Evolutionary conservation across 2,888 invertebrate species (phyloP).

Genomic region (Eremobia ochroleuca): DNA sequence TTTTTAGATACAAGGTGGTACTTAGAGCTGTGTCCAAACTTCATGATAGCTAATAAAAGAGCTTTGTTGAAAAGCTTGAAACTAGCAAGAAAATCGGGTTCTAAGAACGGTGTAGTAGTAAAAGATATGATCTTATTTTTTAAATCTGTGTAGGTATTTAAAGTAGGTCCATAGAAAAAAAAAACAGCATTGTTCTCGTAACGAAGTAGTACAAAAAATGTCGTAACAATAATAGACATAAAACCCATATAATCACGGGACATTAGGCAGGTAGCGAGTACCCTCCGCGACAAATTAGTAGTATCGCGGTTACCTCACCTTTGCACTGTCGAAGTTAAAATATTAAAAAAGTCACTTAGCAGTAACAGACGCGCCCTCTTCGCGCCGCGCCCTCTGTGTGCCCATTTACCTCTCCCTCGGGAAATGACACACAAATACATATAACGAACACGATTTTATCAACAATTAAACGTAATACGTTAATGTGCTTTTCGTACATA

Average conservation of each 20-base stretch:
- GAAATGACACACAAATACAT: constrained; percentile 57
- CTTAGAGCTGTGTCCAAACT: background rate
- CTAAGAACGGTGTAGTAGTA: background rate
- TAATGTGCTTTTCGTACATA: constrained; percentile 22
- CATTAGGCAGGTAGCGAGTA: constrained; percentile 34
- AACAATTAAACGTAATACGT: constrained; percentile 53
- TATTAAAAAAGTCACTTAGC: constrained; percentile 67
- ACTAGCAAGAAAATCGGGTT: background rate
- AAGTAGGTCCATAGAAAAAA: background rate
- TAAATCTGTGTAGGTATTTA: background rate
- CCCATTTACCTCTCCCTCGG: constrained; percentile 61
- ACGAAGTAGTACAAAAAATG: constrained; percentile 16
- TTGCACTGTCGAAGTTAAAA: constrained; percentile 63
- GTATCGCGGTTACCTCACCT: constrained; percentile 58
- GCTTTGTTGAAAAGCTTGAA: background rate
- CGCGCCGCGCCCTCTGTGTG: constrained; percentile 55
- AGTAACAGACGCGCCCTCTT: constrained; percentile 55
- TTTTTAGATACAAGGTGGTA: background rate
- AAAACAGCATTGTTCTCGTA: background rate
- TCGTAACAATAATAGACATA: constrained; percentile 30
- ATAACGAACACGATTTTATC: constrained; percentile 44
- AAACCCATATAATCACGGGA: constrained; percentile 36
- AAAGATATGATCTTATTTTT: background rate
- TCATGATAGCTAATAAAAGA: background rate
- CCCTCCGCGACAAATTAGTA: constrained; percentile 50